These are phyloP conservation scores for Porites lobata DNA, from an alignment of 92 coral and sea anemone species.

Conservation along the genomic window DNA sequence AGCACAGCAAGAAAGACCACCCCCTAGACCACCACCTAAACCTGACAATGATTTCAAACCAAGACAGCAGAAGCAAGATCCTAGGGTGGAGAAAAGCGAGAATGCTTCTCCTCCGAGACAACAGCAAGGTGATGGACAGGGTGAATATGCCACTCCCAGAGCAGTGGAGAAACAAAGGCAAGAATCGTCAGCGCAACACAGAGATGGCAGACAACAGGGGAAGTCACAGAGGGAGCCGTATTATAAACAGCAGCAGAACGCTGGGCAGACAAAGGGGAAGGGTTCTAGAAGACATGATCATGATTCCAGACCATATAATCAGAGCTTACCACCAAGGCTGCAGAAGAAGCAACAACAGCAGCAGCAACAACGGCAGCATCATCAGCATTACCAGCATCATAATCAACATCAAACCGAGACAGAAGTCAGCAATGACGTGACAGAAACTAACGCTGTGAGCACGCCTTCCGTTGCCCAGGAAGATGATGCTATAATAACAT, in stretches of 20 bases:
- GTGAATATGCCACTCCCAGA: conserved; percentile 38
- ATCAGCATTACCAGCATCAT: conserved; percentile 67
- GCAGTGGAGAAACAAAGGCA: conserved; percentile 28
- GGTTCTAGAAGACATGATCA: conserved; percentile 85
- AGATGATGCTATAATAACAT: conserved; percentile 38
- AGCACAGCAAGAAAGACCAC: conserved; percentile 55
- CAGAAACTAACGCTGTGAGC: conserved; percentile 28
- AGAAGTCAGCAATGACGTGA: conserved; percentile 27
- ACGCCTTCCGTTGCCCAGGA: conserved; percentile 57
- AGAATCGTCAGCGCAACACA: conserved; percentile 19
- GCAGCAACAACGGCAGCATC: conserved; percentile 79
- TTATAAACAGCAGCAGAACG: conserved; percentile 77
- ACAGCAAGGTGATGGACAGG: conserved; percentile 45
- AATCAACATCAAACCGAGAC: conserved; percentile 46
- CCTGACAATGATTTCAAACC: conserved; percentile 31
- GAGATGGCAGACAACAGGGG: conserved; percentile 60
- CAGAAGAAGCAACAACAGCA: conserved; percentile 93
- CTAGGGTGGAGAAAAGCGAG: conserved; percentile 29
- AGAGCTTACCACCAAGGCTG: conserved; percentile 88
- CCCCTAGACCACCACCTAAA: conserved; percentile 51
- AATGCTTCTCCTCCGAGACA: conserved; percentile 36
- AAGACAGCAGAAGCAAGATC: conserved; percentile 24
- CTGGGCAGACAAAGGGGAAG: conserved; percentile 74
- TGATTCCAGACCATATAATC: conserved; percentile 73
- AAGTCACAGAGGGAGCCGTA: conserved; percentile 68